Conservation (phyloP, 23 tunicate genomes). For the Trididemnum miniatum region DNA sequence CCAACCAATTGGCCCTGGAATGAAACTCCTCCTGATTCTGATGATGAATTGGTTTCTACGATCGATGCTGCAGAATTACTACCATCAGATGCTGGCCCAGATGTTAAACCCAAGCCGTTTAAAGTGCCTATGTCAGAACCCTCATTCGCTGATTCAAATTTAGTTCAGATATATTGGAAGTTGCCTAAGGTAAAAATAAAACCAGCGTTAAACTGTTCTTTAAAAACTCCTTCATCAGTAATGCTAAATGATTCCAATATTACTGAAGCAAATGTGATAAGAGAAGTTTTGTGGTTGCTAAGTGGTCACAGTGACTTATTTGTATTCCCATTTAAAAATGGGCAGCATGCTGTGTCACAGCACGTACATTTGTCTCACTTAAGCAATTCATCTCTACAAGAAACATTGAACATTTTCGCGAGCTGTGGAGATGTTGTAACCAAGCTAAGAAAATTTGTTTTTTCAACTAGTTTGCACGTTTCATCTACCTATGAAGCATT, state of each 20-base stretch:
- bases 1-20: slow-evolving; percentile 65
- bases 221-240: background rate
- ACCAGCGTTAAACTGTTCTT: background rate
- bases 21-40: slow-evolving; percentile 52
- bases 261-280: slow-evolving; percentile 45
- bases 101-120: background rate
- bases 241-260: background rate
- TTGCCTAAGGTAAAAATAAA: background rate
- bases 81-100: background rate
- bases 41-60: slow-evolving; percentile 23
- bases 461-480: slow-evolving; percentile 14
- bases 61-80: background rate
- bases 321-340: slow-evolving; percentile 48
- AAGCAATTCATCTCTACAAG: slow-evolving; percentile 16
- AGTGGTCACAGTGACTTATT: slow-evolving; percentile 50
- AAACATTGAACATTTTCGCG: slow-evolving; percentile 20
- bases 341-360: slow-evolving; percentile 20
- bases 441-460: slow-evolving; percentile 25
- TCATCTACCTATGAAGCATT: slow-evolving; percentile 79
- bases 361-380: slow-evolving; percentile 33
- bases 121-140: background rate
- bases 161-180: slow-evolving; percentile 17
- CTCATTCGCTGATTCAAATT: background rate
- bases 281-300: slow-evolving; percentile 79
- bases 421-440: slow-evolving; percentile 52